Percentiles rank a stretch among this genome's conserved stretches.
These are phyloP conservation scores for Clanis bilineata DNA, from an alignment of 2,888 invertebrate species.

Conservation along the genomic window DNA sequence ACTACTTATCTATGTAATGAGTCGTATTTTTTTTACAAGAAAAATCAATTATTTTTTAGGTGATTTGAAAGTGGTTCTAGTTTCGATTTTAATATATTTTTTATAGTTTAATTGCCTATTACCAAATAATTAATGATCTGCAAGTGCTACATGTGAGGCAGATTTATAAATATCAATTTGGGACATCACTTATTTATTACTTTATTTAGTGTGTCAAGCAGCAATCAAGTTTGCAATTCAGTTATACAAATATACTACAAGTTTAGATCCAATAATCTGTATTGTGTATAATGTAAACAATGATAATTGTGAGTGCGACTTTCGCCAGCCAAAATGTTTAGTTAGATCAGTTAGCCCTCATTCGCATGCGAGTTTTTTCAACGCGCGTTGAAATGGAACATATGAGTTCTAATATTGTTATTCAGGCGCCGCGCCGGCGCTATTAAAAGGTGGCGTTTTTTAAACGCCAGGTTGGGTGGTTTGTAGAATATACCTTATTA, in stretches of 20 bases:
- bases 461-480: no score
- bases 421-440: no score
- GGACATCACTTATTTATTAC: neutral
- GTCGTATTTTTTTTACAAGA: neutral
- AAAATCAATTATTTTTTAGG: neutral
- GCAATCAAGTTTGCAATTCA: neutral
- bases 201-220: neutral
- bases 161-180: neutral
- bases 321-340: slow-evolving; percentile 53
- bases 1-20: neutral
- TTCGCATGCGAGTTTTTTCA: no score
- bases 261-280: neutral
- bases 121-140: neutral
- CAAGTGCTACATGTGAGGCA: neutral
- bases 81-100: neutral
- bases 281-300: neutral
- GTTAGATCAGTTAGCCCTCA: slow-evolving; percentile 63
- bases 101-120: neutral
- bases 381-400: no score
- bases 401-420: no score
- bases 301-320: slow-evolving; percentile 30
- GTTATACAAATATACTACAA: neutral
- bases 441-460: no score
- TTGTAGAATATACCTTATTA: no score
- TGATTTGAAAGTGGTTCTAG: neutral